Evolutionary conservation across 2,888 invertebrate genomes (phyloP).

Genomic region (Melinaea marsaeus): DNA sequence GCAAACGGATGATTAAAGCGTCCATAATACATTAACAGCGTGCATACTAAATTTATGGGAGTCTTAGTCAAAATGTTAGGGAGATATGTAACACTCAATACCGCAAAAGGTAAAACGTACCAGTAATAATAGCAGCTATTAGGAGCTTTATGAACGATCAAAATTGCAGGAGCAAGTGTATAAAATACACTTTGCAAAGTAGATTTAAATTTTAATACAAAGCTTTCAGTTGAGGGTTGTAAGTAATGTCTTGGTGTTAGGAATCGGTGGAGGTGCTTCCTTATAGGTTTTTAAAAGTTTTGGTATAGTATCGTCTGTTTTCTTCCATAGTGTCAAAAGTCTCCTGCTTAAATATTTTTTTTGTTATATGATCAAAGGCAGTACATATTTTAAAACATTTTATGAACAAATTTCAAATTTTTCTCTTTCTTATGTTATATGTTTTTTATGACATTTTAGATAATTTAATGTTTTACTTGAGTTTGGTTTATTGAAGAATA

Average conservation of each 20-base stretch:
- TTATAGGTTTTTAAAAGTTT: slow-evolving; percentile 14
- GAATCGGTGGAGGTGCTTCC: slow-evolving; percentile 59
- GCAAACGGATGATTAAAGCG: slow-evolving; percentile 73
- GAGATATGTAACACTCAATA: slow-evolving; percentile 72
- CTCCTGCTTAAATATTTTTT: too few relatives aligned
- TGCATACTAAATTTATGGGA: slow-evolving; percentile 69
- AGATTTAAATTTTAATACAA: slow-evolving; percentile 78
- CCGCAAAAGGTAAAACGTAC: slow-evolving; percentile 70
- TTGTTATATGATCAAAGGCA: too few relatives aligned
- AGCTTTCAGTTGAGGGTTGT: slow-evolving; percentile 75
- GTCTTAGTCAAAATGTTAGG: slow-evolving; percentile 64
- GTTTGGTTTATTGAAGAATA: neutral
- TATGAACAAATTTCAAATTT: too few relatives aligned
- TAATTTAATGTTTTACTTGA: too few relatives aligned
- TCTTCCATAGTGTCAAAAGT: too few relatives aligned
- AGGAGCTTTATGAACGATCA: slow-evolving; percentile 76
- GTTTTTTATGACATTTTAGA: neutral
- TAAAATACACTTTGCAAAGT: slow-evolving; percentile 78
- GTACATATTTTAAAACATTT: too few relatives aligned
- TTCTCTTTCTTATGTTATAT: too few relatives aligned
- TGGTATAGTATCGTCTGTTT: neutral
- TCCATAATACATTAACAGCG: slow-evolving; percentile 73
- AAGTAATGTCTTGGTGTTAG: slow-evolving; percentile 71
- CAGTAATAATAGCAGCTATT: slow-evolving; percentile 75
- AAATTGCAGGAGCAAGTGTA: slow-evolving; percentile 77